Evolutionary conservation across 1,140 invertebrate genomes (phyloP).

Genomic region (Theocolax elegans): DNA sequence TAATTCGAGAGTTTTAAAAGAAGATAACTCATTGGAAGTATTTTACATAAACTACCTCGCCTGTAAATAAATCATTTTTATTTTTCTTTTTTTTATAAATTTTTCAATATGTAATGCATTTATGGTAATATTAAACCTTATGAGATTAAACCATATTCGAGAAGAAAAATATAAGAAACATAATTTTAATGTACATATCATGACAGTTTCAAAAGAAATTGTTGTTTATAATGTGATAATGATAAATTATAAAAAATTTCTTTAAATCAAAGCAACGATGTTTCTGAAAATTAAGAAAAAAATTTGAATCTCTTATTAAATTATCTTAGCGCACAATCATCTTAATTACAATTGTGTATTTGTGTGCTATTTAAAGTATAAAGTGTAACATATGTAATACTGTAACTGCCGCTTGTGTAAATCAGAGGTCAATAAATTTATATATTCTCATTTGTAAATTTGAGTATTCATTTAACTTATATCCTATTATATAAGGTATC

Average conservation of each 20-base stretch:
- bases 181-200: slow-evolving; percentile 36
- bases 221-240: slow-evolving; percentile 32
- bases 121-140: slow-evolving; percentile 1
- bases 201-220: slow-evolving; percentile 33
- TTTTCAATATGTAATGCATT: slow-evolving; percentile 15
- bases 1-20: slow-evolving; percentile 2
- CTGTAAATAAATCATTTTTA: slow-evolving; percentile 32
- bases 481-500: background rate
- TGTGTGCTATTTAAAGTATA: slow-evolving; percentile 17
- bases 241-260: slow-evolving; percentile 21
- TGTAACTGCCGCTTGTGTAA: slow-evolving; percentile 41
- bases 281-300: slow-evolving; percentile 34
- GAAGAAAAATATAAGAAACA: slow-evolving; percentile 17
- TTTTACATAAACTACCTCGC: slow-evolving; percentile 25
- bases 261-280: slow-evolving; percentile 5
- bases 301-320: slow-evolving; percentile 16
- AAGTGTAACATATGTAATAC: slow-evolving; percentile 33
- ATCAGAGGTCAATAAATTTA: slow-evolving; percentile 49
- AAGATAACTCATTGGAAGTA: slow-evolving; percentile 16
- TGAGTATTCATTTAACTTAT: background rate
- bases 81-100: slow-evolving; percentile 4
- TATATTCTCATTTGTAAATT: slow-evolving; percentile 40
- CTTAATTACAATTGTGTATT: background rate
- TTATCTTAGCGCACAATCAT: slow-evolving; percentile 13
- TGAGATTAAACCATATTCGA: slow-evolving; percentile 37